phyloP scores from a whole-genome alignment of 2,888 invertebrate genomes.

The Drosophila mimica region DNA sequence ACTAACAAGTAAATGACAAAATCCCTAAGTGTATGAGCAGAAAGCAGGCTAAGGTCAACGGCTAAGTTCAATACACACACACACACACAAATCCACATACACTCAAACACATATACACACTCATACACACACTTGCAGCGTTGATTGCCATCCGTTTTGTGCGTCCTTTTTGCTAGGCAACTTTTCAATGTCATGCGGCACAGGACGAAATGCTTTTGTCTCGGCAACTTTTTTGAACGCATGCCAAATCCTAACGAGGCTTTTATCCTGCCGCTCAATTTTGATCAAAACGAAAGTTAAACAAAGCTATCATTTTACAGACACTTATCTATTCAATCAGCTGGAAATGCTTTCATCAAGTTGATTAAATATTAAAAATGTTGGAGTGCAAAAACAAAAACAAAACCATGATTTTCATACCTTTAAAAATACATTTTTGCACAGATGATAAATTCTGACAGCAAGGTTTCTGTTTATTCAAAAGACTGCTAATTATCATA shows the following conservation, averaged over 20 bases:
- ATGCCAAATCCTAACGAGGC: constrained; percentile 62
- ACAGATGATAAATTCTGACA: background rate
- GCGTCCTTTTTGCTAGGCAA: constrained; percentile 31
- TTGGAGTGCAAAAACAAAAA: background rate
- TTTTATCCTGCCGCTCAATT: constrained; percentile 33
- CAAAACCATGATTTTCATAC: background rate
- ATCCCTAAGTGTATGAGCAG: constrained; percentile 51
- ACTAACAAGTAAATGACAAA: constrained; percentile 63
- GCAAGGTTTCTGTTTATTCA: background rate
- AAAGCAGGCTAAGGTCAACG: constrained; percentile 76
- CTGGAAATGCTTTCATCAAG: constrained; percentile 44
- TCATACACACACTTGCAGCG: constrained; percentile 55
- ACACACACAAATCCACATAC: constrained; percentile 16
- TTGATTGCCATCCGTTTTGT: constrained; percentile 74
- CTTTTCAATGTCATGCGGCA: constrained; percentile 72
- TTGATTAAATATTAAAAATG: constrained; percentile 52
- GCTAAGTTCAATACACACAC: constrained; percentile 71
- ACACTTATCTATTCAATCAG: constrained; percentile 18
- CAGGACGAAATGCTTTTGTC: constrained; percentile 47
- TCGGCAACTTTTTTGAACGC: constrained; percentile 59
- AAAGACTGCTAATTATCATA: background rate
- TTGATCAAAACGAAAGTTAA: constrained; percentile 16
- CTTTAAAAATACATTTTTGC: background rate
- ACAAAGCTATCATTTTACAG: constrained; percentile 47
- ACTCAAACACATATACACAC: constrained; percentile 13